A percentile compares a stretch with the other conserved stretches of the same genome.
Conservation (phyloP, 1,140 invertebrate genomes). For the Pachypsylla venusta region DNA sequence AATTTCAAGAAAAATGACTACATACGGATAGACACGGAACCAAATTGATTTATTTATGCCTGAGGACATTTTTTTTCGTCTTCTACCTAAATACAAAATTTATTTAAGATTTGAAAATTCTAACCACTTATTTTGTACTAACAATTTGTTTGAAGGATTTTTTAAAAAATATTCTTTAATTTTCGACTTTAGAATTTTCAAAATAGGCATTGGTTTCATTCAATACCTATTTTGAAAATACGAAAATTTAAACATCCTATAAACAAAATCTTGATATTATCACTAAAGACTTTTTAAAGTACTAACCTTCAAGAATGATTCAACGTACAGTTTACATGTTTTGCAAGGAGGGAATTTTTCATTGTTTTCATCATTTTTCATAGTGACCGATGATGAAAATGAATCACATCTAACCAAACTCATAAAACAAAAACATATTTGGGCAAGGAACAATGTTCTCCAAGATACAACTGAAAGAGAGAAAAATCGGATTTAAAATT, state of each 20-base stretch:
- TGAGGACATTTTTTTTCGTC: neutral
- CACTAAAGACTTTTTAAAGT: constrained; percentile 1
- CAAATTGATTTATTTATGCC: constrained; percentile 11
- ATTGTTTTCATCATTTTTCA: constrained; percentile 3
- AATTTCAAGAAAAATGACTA: constrained; percentile 10
- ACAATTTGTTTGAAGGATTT: neutral
- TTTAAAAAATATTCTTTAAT: neutral
- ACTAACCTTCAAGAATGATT: constrained; percentile 61
- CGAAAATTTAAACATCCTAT: constrained; percentile 5
- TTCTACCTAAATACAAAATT: too few species aligned
- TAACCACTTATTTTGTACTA: too few species aligned
- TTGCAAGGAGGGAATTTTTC: constrained; percentile 46
- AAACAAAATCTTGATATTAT: neutral
- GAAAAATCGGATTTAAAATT: too few species aligned
- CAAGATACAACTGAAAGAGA: too few species aligned
- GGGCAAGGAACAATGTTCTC: too few species aligned
- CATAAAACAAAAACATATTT: too few species aligned
- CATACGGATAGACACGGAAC: constrained; percentile 13
- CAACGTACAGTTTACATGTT: constrained; percentile 58
- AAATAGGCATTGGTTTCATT: neutral
- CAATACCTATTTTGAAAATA: neutral
- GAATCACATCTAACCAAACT: too few species aligned
- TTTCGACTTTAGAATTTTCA: neutral
- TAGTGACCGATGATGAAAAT: too few species aligned
- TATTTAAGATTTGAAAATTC: too few species aligned